A percentile compares a stretch with the other conserved stretches of the same genome.
These are phyloP conservation scores for Drosophila asahinai DNA, from an alignment of 1,140 invertebrate species.

Conservation along the genomic window DNA sequence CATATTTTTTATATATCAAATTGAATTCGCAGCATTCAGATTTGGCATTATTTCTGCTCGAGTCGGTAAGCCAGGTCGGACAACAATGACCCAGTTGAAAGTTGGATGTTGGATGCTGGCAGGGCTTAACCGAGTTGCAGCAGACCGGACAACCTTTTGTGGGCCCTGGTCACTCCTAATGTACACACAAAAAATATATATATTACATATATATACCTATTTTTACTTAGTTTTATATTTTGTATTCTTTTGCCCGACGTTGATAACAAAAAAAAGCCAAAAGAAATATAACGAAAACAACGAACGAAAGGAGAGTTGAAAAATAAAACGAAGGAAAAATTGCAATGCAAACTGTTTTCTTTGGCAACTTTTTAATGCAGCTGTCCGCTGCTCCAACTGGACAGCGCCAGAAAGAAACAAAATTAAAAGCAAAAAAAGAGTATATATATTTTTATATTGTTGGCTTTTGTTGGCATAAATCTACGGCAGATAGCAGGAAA, in stretches of 20 bases:
- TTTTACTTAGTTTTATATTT: conserved; percentile 37
- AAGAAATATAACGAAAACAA: conserved; percentile 45
- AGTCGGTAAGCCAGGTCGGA: conserved; percentile 44
- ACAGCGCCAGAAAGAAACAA: conserved; percentile 53
- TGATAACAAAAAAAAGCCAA: conserved; percentile 76
- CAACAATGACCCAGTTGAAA: conserved; percentile 50
- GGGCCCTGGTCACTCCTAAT: conserved; percentile 54
- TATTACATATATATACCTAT: conserved; percentile 23
- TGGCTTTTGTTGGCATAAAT: conserved; percentile 80
- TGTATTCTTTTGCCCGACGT: conserved; percentile 31
- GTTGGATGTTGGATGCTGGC: conserved; percentile 13
- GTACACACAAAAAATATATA: conserved; percentile 48
- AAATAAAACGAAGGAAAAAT: conserved; percentile 69
- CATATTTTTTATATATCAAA: conserved; percentile 29
- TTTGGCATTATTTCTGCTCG: conserved; percentile 42
- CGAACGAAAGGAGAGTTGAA: conserved; percentile 34
- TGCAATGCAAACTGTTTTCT: conserved; percentile 82
- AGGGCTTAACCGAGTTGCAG: conserved; percentile 54
- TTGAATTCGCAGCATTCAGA: conserved; percentile 37
- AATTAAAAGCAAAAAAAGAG: conserved; percentile 54
- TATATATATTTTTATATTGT: conserved; percentile 68
- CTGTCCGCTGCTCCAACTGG: conserved; percentile 51
- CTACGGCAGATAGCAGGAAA: conserved; percentile 64
- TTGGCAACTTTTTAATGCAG: conserved; percentile 79
- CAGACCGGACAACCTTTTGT: conserved; percentile 64